These are phyloP conservation scores for Scytalopus superciliaris DNA, from an alignment of 2,113 vertebrate genomes.

Conservation along the genomic window DNA sequence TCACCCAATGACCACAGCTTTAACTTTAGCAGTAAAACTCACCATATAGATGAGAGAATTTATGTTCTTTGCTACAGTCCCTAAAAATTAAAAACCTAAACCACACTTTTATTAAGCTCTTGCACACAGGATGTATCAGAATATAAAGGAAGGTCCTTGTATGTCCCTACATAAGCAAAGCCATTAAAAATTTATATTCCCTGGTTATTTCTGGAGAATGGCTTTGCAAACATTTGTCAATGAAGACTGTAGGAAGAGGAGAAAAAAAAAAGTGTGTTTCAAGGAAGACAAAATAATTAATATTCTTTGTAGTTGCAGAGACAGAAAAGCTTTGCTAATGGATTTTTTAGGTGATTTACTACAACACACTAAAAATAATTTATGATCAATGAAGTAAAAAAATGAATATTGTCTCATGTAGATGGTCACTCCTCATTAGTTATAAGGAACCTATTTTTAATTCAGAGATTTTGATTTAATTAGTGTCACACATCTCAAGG, in stretches of 20 bases:
- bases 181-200: neutral
- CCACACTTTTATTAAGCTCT: neutral
- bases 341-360: constrained; percentile 67
- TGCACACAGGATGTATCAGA: neutral
- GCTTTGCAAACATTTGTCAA: neutral
- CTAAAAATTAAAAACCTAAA: neutral
- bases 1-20: neutral
- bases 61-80: neutral
- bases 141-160: neutral
- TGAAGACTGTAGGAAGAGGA: neutral
- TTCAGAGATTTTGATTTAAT: constrained; percentile 71
- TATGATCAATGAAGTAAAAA: constrained; percentile 63
- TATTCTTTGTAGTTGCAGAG: constrained; percentile 33
- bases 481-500: constrained; percentile 64
- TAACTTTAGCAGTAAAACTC: neutral
- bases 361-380: constrained; percentile 33
- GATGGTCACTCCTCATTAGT: constrained; percentile 71
- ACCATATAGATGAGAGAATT: neutral
- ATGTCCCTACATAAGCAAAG: neutral
- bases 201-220: neutral
- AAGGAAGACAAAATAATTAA: constrained; percentile 41
- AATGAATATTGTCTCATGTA: constrained; percentile 45
- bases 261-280: neutral
- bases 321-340: constrained; percentile 53
- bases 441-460: constrained; percentile 62